A percentile compares a stretch with the other conserved stretches of the same genome.
Conservation (phyloP, 2,797 vertebrate species). For the Sebastes cheni region DNA sequence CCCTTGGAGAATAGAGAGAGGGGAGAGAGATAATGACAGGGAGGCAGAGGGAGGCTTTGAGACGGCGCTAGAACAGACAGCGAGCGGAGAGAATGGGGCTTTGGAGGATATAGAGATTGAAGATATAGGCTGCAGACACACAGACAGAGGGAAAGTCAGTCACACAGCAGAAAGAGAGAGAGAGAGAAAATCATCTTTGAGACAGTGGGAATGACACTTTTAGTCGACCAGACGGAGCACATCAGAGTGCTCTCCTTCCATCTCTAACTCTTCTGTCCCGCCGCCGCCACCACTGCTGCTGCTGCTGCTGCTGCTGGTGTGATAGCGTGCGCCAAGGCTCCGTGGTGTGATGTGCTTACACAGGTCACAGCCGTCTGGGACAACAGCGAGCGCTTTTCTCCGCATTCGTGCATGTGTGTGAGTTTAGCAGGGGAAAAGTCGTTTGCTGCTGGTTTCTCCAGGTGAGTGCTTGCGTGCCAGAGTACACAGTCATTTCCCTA, state of each 20-base stretch:
- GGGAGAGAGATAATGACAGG: slow-evolving; percentile 75
- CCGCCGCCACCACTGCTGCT: neutral
- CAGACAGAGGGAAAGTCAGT: slow-evolving; percentile 57
- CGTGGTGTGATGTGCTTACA: slow-evolving; percentile 67
- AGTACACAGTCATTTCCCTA: slow-evolving; percentile 66
- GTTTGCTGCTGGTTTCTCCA: slow-evolving; percentile 61
- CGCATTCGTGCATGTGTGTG: slow-evolving; percentile 42
- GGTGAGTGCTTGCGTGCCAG: slow-evolving; percentile 70
- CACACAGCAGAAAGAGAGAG: slow-evolving; percentile 60
- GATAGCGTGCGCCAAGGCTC: slow-evolving; percentile 55
- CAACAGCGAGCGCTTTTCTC: slow-evolving; percentile 49
- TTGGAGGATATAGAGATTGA: slow-evolving; percentile 68
- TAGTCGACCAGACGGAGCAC: slow-evolving; percentile 65
- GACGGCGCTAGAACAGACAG: slow-evolving; percentile 65
- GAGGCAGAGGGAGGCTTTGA: slow-evolving; percentile 74
- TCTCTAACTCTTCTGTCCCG: slow-evolving; percentile 62
- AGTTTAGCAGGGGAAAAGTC: slow-evolving; percentile 49
- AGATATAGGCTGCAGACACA: slow-evolving; percentile 51
- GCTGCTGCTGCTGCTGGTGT: slow-evolving; percentile 41
- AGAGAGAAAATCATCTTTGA: slow-evolving; percentile 58
- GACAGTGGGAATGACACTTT: slow-evolving; percentile 67
- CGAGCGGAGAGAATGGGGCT: slow-evolving; percentile 70
- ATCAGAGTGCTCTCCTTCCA: slow-evolving; percentile 62
- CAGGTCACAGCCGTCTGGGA: slow-evolving; percentile 75
- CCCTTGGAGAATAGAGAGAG: slow-evolving; percentile 73